Base-by-base conservation (phyloP, 2,888 invertebrate genomes). In the Caenorhabditis sp. region DNA sequence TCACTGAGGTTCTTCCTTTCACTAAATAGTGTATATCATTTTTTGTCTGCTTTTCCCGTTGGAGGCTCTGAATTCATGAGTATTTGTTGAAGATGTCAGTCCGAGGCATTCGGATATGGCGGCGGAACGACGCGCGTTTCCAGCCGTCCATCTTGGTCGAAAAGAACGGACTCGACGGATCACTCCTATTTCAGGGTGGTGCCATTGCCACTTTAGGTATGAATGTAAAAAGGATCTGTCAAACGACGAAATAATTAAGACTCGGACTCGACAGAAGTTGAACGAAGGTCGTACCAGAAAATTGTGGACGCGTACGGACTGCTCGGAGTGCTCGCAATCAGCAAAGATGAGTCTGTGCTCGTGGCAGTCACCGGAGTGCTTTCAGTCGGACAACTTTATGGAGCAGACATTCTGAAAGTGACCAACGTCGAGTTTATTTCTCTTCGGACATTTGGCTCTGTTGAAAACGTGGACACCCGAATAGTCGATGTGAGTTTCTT, bases 361-460 rank as follows among this genome's bases (percentile, higher is more conserved):
- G 95, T 97, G 8, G 92, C 97, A 88, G 94, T 99, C 59, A 96
- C 95, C 13, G 96, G 96, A 35, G 98, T 96, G 90, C 93, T 96
- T 85, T 98, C 97, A 8, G 94, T 97, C 80, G 98, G 98, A 9
- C 97, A 97, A 91, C 93, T 99, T 46, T 93, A 93, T 48, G 95
- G 96, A 87, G 93, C 94, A 0, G 98, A 99, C 91, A 93, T 99
- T 74, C 97, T 96, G 90, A 81, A 79, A 74, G 78, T 87, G 8
- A 87, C 86, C 8, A 83, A 82, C 53, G 85, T 84, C 13, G 83
- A 87, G 48, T 88, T 87, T 73, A 75, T 88, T 35, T 83, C 88
- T 7, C 71, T 88, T 41, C 68, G 66, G 20, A 81, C 79, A 11
- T 78, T 80, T 22, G 84, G 81, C 24, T 37, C 68, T 9, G 81